Percentiles rank a stretch among this genome's conserved stretches.
Conservation (phyloP, 2,888 invertebrate genomes). For the Pterobdella sp. region DNA sequence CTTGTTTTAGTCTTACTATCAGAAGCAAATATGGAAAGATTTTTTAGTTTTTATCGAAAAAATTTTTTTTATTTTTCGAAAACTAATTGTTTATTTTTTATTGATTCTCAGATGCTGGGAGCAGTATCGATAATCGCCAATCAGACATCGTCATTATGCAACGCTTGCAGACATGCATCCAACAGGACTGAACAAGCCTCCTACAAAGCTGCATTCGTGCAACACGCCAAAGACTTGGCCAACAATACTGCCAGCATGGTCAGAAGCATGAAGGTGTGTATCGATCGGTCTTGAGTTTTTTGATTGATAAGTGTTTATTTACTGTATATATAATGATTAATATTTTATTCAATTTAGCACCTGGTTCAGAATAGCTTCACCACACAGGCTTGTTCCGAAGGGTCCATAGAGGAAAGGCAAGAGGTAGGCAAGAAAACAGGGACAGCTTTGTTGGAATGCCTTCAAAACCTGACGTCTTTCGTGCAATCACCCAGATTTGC, state of each 20-base stretch:
- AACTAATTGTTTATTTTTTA: no score
- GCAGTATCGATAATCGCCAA: conserved; percentile 90
- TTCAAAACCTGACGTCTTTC: conserved; percentile 82
- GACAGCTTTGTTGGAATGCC: conserved; percentile 76
- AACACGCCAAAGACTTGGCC: conserved; percentile 93
- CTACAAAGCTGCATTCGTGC: conserved; percentile 90
- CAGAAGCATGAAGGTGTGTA: conserved; percentile 74
- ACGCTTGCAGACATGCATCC: conserved; percentile 85
- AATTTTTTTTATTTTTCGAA: no score
- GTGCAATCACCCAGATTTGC: conserved; percentile 89
- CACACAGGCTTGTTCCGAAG: neutral
- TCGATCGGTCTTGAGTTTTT: neutral
- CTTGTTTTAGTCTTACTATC: no score
- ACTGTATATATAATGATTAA: neutral
- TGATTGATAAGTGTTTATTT: no score
- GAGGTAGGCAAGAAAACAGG: conserved; percentile 62
- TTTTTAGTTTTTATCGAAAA: no score
- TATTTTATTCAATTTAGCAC: neutral
- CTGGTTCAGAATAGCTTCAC: no score
- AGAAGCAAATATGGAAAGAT: no score
- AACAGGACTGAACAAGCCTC: conserved; percentile 80
- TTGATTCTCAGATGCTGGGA: conserved; percentile 63
- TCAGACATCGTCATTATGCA: conserved; percentile 88
- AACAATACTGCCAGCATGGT: conserved; percentile 88
- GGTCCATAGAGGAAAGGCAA: conserved; percentile 63